A percentile compares a stretch with the other conserved stretches of the same genome.
phyloP scores from a whole-genome alignment of 2,113 vertebrate genomes.

The Stigmatopora nigra region DNA sequence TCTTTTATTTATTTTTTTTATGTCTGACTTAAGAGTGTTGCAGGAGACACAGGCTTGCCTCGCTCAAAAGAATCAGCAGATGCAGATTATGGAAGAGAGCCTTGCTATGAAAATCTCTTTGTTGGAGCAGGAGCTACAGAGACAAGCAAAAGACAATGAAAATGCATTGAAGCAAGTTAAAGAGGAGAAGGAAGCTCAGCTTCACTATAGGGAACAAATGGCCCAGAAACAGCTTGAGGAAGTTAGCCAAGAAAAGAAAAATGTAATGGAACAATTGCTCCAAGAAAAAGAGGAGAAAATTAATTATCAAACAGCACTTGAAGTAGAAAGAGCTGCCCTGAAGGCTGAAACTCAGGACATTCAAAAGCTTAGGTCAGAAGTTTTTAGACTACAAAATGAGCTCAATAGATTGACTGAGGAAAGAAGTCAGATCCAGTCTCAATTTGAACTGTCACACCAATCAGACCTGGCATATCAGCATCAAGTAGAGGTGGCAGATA shows the following conservation, averaged over 20 bases:
- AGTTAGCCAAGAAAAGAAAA: constrained; percentile 37
- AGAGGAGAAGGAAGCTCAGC: constrained; percentile 29
- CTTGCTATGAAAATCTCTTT: constrained; percentile 51
- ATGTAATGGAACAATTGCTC: constrained; percentile 28
- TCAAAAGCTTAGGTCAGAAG: constrained; percentile 36
- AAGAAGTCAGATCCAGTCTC: constrained; percentile 36
- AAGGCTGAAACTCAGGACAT: constrained; percentile 44
- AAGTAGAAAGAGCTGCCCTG: constrained; percentile 19
- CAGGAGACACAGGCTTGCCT: constrained; percentile 73
- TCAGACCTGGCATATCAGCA: constrained; percentile 21
- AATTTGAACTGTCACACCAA: constrained; percentile 31
- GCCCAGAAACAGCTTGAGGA: constrained; percentile 32
- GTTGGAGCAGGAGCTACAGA: constrained; percentile 55
- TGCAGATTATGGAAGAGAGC: constrained; percentile 53
- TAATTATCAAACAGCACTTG: constrained; percentile 23
- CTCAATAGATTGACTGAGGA: constrained; percentile 32
- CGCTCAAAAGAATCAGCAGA: constrained; percentile 72
- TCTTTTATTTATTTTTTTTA: neutral
- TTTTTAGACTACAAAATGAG: constrained; percentile 26
- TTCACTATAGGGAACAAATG: constrained; percentile 35
- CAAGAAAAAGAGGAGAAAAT: constrained; percentile 39
- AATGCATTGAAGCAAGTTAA: constrained; percentile 38
- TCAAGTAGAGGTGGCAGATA: constrained; percentile 17
- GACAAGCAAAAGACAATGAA: constrained; percentile 47
- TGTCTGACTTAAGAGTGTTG: constrained; percentile 67